Base-by-base conservation (phyloP, 2,888 invertebrate species). In the Masnerella sp. region DNA sequence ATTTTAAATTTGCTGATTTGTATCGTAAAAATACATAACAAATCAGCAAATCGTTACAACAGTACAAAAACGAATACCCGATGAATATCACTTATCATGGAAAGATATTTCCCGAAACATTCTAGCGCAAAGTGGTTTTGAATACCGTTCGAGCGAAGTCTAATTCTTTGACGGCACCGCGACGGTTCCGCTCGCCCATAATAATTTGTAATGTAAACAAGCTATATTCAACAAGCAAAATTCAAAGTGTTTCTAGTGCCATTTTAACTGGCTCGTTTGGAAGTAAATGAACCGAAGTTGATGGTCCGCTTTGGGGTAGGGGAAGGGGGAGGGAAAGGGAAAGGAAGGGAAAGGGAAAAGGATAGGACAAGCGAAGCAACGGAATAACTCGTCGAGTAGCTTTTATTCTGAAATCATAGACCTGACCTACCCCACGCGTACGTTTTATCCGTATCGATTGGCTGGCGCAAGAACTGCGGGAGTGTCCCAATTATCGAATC, bases 361-460 rank as follows among this genome's bases (percentile, higher is more conserved):
- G 8, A 40, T 14, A 14, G 22, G 43, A 54, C 40, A 45, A 54
- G 25, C 18, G 25, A 38, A 18, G 54, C n/a, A 38, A 56, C 40
- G 45, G 34, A 56, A 56, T 47, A 43, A 38, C 47, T 54, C 30
- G 40, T 65, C 17, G 47, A 43, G 59, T 12, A 32, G 38, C 59
- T 51, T 49, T 17, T 17, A 43, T 49, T 51, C 43, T 58, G 42
- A 32, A 67, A 68, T 51, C 43, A 30, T 36, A 58, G 58, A 49
- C 67, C 32, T 49, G 56, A 47, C 56, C 56, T 49, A 67, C 49
- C 49, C 56, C 49, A 67, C 54, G 64, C 54, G 52, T 64, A 42
- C 51, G 38, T 65, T 65, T 65, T 64, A 45, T 52, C 52, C 64
- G 25, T 64, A 64, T 64, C 45, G 52, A 65, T 65, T 65, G 17